phyloP scores from a whole-genome alignment of 1,140 invertebrate species.

The Propsilocerus akamusi region DNA sequence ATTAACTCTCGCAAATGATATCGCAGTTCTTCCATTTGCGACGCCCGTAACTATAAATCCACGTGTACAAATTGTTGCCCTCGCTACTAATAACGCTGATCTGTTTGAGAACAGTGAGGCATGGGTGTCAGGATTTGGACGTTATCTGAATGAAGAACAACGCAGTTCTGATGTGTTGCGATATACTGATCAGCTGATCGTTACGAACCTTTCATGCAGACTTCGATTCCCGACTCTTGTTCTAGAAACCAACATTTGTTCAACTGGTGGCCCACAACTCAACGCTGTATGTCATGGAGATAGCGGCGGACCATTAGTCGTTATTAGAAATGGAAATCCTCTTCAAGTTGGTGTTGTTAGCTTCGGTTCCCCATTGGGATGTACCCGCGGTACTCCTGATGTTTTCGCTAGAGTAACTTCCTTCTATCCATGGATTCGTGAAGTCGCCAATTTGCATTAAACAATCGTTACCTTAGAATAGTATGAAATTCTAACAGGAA shows the following conservation, averaged over 20 bases:
- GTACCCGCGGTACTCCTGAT: slow-evolving; percentile 22
- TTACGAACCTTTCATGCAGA: not conserved
- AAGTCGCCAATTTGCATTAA: too few species aligned
- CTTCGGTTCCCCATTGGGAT: slow-evolving; percentile 24
- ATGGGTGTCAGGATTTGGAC: not conserved
- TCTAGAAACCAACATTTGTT: not conserved
- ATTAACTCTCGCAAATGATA: not conserved
- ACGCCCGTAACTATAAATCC: not conserved
- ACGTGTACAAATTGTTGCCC: not conserved
- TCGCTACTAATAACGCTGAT: not conserved
- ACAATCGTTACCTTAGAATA: too few species aligned
- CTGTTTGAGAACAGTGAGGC: not conserved
- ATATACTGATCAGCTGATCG: not conserved
- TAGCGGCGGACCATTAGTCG: slow-evolving; percentile 27
- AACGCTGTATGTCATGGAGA: slow-evolving; percentile 21
- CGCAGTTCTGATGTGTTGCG: not conserved
- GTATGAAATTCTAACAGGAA: too few species aligned
- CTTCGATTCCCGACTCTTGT: not conserved
- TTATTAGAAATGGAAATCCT: slow-evolving; percentile 5
- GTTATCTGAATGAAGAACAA: not conserved
- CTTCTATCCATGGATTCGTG: slow-evolving; percentile 26
- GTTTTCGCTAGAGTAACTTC: slow-evolving; percentile 25
- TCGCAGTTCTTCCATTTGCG: not conserved
- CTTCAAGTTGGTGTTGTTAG: slow-evolving; percentile 24
- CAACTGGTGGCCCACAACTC: not conserved